Conservation (phyloP, 2,113 vertebrate genomes). For the Cyprinodon variegatus region DNA sequence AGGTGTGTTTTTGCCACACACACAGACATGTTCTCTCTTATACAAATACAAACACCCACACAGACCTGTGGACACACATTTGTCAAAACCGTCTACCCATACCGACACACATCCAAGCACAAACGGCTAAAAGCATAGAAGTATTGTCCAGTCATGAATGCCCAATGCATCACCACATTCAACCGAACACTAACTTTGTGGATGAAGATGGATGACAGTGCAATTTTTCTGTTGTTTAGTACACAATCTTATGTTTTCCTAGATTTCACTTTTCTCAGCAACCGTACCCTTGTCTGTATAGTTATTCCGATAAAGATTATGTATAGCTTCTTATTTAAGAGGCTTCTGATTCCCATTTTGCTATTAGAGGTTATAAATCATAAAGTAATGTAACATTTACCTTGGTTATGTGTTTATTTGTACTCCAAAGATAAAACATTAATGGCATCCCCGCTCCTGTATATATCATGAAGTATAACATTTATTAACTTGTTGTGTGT, state of each 20-base stretch:
- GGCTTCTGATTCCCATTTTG: constrained; percentile 20
- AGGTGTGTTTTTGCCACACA: constrained; percentile 44
- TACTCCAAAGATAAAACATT: constrained; percentile 55
- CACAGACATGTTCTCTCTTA: background rate
- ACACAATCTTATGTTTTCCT: background rate
- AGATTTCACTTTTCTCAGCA: background rate
- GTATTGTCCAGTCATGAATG: background rate
- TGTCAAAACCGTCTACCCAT: background rate
- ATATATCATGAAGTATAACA: constrained; percentile 44
- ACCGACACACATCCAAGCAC: background rate
- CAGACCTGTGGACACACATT: constrained; percentile 9
- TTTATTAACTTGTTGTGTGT: constrained; percentile 15
- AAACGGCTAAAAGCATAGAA: background rate
- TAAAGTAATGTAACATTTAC: constrained; percentile 57
- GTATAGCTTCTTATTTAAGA: constrained; percentile 8
- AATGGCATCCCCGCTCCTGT: constrained; percentile 47
- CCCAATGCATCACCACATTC: constrained; percentile 8
- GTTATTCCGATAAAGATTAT: constrained; percentile 6
- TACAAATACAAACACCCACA: constrained; percentile 2
- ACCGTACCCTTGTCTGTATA: background rate
- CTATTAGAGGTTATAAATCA: constrained; percentile 67
- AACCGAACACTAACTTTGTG: constrained; percentile 17
- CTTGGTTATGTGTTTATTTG: constrained; percentile 63
- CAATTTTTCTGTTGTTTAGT: constrained; percentile 1
- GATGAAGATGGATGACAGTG: constrained; percentile 38